A percentile compares a stretch with the other conserved stretches of the same genome.
Evolutionary conservation across 2,888 invertebrate genomes (phyloP).

Genomic region (Scaptomyza cyrtandrae): DNA sequence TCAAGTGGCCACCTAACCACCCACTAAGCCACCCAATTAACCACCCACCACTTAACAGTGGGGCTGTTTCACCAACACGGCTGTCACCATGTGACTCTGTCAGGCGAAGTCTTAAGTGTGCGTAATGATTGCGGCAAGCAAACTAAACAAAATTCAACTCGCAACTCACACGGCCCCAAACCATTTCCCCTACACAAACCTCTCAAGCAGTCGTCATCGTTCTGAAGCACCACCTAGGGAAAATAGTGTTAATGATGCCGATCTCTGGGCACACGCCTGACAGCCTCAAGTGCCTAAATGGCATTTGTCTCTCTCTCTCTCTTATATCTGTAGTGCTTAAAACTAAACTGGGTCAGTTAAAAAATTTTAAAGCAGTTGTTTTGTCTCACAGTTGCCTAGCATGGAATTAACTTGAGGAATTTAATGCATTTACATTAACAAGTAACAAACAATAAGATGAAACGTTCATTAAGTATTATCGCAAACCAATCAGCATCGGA

Average conservation of each 20-base stretch:
- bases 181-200: background rate
- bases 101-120: constrained; percentile 66
- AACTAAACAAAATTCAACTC: constrained; percentile 54
- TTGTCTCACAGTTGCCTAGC: background rate
- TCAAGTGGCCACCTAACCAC: constrained; percentile 30
- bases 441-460: background rate
- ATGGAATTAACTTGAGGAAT: too few relatives aligned
- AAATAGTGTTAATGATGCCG: constrained; percentile 80
- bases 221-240: constrained; percentile 73
- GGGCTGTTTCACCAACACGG: constrained; percentile 40
- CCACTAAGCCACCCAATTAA: background rate
- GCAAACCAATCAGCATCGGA: constrained; percentile 27
- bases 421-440: constrained; percentile 2
- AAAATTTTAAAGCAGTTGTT: background rate
- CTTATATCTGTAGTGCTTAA: constrained; percentile 37
- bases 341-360: constrained; percentile 1
- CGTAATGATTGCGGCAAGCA: constrained; percentile 75
- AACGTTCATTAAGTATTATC: constrained; percentile 4
- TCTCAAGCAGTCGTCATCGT: constrained; percentile 42
- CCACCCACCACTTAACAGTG: constrained; percentile 13
- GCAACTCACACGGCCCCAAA: constrained; percentile 22
- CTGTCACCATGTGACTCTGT: constrained; percentile 55
- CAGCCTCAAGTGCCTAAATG: constrained; percentile 66
- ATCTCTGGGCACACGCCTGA: constrained; percentile 66
- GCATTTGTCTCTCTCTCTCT: constrained; percentile 28